Base-by-base conservation (phyloP, 2,888 invertebrate species). In the Lochmaea crataegi region DNA sequence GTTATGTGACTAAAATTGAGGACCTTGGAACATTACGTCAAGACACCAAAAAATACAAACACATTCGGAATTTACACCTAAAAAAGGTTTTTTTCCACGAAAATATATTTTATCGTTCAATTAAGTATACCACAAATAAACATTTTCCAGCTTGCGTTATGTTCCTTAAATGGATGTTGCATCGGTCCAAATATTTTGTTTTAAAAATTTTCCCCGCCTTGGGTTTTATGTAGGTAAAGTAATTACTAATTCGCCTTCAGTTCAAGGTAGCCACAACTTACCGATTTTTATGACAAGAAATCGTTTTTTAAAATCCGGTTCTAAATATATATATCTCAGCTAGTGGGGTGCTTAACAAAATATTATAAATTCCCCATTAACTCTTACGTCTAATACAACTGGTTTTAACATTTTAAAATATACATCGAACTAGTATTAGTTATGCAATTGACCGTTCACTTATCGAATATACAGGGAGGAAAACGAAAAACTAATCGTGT, bases 191-290 rank as follows among this genome's bases (percentile, higher is more conserved):
- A 51, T 51, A 57, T 22, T 22, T 26, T 10, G 12, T 57, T 1
- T 10, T 22, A 57, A 22, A 57, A 26, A 14, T 41, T 61, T 61
- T 41, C 41, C 10, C 16, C 14, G 41, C 61, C 61, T 61, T 61
- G 32, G 38, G 11, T 61, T 16, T 61, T 38, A 61, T 38, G 41
- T 61, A 16, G 16, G 14, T 2, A 16, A 11, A 16, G n/a, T 41
- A 61, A 41, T 60, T 61, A 61, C 61, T 61, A 61, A 61, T 61
- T 38, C 14, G 61, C 61, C 61, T 61, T 61, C 61, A 61, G 16
- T 41, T 61, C 61, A 61, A 61, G 61, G 61, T 61, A 61, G 61
- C 14, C 16, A 16, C 61, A 41, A 14, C 16, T 61, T 41, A 12
- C 41, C 7, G 7, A 61, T 60, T 60, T 60, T 60, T 60, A 26